These are phyloP conservation scores for Limenitis camilla DNA, from an alignment of 2,888 invertebrate species.

Conservation along the genomic window DNA sequence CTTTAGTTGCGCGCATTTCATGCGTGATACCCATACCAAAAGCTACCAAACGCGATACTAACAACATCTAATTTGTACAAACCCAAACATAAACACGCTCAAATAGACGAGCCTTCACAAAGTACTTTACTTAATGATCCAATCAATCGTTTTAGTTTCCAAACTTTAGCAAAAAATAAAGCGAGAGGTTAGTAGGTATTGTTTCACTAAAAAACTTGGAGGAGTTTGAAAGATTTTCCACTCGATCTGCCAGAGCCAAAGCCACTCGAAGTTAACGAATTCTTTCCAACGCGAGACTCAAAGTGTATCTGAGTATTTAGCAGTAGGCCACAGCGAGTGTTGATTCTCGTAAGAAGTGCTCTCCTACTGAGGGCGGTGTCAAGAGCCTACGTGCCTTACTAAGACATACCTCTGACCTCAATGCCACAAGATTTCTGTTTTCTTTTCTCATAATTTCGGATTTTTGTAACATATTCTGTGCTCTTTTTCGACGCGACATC, in stretches of 20 bases:
- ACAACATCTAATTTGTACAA: too few species aligned
- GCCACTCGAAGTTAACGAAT: slow-evolving; percentile 16
- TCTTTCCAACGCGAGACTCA: slow-evolving; percentile 15
- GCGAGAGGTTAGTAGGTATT: slow-evolving; percentile 6
- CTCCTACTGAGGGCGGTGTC: slow-evolving; percentile 35
- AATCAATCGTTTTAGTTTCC: background rate
- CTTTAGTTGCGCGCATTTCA: background rate
- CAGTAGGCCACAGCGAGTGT: slow-evolving; percentile 32
- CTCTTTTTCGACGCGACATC: background rate
- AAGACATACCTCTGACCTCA: slow-evolving; percentile 28
- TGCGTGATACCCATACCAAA: too few species aligned
- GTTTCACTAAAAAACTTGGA: slow-evolving; percentile 14
- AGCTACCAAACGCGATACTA: too few species aligned
- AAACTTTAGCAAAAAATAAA: slow-evolving; percentile 6
- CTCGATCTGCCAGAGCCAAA: slow-evolving; percentile 10
- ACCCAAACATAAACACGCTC: background rate
- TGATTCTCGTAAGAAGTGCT: slow-evolving; percentile 34
- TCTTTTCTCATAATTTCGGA: slow-evolving; percentile 6
- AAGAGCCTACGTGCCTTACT: slow-evolving; percentile 34
- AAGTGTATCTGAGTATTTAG: slow-evolving; percentile 24
- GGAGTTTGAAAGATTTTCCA: slow-evolving; percentile 16
- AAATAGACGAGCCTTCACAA: slow-evolving; percentile 3
- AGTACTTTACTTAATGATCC: slow-evolving; percentile 3
- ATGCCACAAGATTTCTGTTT: slow-evolving; percentile 20
- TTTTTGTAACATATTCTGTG: slow-evolving; percentile 2